Base-by-base conservation (phyloP, 2,888 invertebrate species). In the Hypolimnas misippus region DNA sequence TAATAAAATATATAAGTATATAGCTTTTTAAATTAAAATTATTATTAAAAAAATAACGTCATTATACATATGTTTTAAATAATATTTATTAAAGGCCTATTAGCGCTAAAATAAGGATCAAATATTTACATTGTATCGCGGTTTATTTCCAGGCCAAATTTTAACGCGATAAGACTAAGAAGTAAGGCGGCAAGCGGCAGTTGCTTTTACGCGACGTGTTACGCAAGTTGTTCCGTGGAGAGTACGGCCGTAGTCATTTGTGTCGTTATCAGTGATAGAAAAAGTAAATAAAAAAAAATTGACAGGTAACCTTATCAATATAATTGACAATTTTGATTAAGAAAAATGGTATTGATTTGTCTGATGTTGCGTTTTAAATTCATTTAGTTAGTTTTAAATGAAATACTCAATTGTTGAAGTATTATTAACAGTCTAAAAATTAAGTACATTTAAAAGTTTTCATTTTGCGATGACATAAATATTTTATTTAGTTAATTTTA, bases 221-320 rank as follows among this genome's bases (percentile, higher is more conserved):
- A 72, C 70, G 76, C 62, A 69, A 76, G 78, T 77, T 77, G 81
- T 69, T 58, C 31, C 52, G 71, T 67, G 21, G 21, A 42, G 12
- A 44, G 40, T 49, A 66, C 58, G 75, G 66, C 63, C 44, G 66
- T 67, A 65, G 67, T n/a, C 59, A 51, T 51, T 58, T 53, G 42
- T 66, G 67, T 72, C 62, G 51, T 66, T 68, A 65, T 55, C 65
- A 63, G 70, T 67, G 65, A 65, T 59, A 68, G 68, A 69, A 70
- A 69, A 70, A 70, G 67, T 63, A 76, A 74, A 76, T 74, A 75
- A 77, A 58, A 59, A 78, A 76, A 73, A 70, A 46, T 85, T 89
- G 88, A 87, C 87, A 88, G 87, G 84, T 88, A 87, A 85, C 77
- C 78, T 80, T 53, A 61, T 66, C 68, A 61, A 68, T 61, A 56